Evolutionary conservation across 2,113 vertebrate genomes (phyloP).

Genomic region (Colinus virginianus): DNA sequence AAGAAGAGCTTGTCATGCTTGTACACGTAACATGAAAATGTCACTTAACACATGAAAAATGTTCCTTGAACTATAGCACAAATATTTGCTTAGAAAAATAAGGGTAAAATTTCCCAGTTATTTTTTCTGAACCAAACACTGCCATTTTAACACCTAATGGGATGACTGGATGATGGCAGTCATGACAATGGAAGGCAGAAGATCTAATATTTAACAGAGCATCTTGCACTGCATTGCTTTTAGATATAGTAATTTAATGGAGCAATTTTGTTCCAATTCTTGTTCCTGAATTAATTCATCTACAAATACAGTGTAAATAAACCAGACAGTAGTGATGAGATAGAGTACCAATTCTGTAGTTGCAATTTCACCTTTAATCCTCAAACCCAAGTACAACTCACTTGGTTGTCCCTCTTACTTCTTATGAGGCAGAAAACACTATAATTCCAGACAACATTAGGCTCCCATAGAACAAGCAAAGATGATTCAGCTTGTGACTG

Average conservation of each 20-base stretch:
- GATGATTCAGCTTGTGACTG: rapidly evolving
- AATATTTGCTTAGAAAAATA: background rate
- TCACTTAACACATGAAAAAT: background rate
- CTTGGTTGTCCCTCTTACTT: background rate
- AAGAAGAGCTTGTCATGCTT: background rate
- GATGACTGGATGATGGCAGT: background rate
- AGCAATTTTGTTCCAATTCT: background rate
- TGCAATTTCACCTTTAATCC: background rate
- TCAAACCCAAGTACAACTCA: background rate
- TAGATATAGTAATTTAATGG: background rate
- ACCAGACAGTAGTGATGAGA: background rate
- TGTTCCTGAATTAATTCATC: background rate
- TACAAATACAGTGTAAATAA: background rate
- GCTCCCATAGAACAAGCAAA: background rate
- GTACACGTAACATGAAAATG: background rate
- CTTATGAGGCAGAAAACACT: background rate
- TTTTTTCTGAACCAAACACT: background rate
- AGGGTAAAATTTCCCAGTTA: background rate
- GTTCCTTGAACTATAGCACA: background rate
- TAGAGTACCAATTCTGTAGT: background rate
- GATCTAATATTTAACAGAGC: background rate
- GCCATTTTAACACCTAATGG: background rate
- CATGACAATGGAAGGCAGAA: background rate
- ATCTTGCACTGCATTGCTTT: background rate
- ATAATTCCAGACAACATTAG: background rate